Evolutionary conservation across 1,140 invertebrate genomes (phyloP).

Genomic region (Teleogryllus occipitalis): DNA sequence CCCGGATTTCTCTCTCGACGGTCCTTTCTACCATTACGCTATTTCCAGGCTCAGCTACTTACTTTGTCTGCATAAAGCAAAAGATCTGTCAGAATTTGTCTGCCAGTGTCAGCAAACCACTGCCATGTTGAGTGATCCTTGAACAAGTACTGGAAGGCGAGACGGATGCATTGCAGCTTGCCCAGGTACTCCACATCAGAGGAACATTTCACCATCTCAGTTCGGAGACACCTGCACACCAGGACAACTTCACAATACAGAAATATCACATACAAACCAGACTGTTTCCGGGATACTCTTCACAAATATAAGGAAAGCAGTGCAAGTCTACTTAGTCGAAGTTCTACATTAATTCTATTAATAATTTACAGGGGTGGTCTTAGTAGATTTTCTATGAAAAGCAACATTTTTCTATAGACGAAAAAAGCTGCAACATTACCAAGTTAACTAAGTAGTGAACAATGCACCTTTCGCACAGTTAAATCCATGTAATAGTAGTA

Average conservation of each 20-base stretch:
- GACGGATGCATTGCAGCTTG: constrained; percentile 83
- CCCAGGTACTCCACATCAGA: constrained; percentile 91
- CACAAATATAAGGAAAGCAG: too few species aligned
- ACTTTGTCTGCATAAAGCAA: constrained; percentile 82
- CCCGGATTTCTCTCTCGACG: too few species aligned
- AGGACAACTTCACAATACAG: not conserved
- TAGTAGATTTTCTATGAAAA: too few species aligned
- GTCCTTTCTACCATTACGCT: too few species aligned
- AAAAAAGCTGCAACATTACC: too few species aligned
- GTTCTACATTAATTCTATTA: too few species aligned
- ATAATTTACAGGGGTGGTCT: too few species aligned
- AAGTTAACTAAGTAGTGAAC: too few species aligned
- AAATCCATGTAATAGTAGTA: too few species aligned
- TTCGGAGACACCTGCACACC: constrained; percentile 55
- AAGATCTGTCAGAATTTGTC: constrained; percentile 79
- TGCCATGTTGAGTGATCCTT: constrained; percentile 56
- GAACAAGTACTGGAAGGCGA: constrained; percentile 77
- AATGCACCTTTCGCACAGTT: too few species aligned
- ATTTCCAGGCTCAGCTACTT: constrained; percentile 15
- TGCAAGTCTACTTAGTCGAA: too few species aligned
- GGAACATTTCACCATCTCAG: constrained; percentile 76
- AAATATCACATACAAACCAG: not conserved
- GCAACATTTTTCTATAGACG: too few species aligned
- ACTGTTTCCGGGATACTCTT: not conserved
- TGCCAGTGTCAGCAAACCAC: constrained; percentile 83